phyloP scores from a whole-genome alignment of 2,113 vertebrate genomes.

The Corythornis madagascariensis region DNA sequence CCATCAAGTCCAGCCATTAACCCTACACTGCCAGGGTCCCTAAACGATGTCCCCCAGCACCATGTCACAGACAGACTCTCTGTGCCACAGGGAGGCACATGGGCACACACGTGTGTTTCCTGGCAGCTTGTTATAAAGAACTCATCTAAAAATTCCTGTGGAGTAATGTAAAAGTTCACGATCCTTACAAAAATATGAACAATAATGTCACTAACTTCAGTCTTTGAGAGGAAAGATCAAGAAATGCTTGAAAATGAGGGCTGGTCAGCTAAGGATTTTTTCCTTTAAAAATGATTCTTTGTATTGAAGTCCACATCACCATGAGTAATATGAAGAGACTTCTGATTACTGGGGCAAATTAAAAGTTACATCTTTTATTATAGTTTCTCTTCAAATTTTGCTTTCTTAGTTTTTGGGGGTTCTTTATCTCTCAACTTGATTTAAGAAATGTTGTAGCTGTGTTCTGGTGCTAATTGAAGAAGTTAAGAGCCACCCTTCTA shows the following conservation, averaged over 20 bases:
- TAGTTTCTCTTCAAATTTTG: background rate
- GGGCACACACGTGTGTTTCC: background rate
- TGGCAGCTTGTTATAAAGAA: background rate
- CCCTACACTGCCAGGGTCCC: no score
- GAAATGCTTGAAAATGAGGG: background rate
- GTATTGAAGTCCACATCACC: background rate
- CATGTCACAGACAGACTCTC: background rate
- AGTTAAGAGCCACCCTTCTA: background rate
- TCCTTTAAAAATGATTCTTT: background rate
- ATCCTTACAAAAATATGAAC: background rate
- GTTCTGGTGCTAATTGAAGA: background rate
- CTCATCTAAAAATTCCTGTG: background rate
- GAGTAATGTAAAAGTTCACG: background rate
- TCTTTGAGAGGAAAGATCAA: background rate
- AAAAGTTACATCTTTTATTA: background rate
- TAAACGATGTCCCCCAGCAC: no score
- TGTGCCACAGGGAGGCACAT: background rate
- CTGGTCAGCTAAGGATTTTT: background rate
- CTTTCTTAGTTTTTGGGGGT: background rate
- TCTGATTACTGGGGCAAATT: background rate
- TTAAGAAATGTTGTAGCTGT: background rate
- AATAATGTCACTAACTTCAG: background rate
- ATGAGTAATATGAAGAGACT: background rate
- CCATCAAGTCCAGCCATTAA: no score
- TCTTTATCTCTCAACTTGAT: background rate